phyloP scores from a whole-genome alignment of 2,797 vertebrate genomes.

The Dallia pectoralis region DNA sequence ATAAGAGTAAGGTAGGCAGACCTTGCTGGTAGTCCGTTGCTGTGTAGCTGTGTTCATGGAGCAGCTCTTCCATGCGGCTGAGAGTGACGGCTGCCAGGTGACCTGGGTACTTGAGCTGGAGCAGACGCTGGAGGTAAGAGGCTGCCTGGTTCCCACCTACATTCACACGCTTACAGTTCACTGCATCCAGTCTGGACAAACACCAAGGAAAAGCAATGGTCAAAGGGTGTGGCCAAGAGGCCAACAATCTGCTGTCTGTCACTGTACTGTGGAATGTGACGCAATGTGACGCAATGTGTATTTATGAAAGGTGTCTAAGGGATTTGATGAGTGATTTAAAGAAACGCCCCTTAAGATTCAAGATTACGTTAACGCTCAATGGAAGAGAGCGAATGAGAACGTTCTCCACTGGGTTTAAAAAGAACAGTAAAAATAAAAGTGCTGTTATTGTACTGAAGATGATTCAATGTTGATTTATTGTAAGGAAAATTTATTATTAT shows the following conservation, averaged over 20 bases:
- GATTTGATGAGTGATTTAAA: background rate
- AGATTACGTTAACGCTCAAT: too few species aligned
- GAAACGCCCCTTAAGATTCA: too few species aligned
- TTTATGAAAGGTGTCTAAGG: background rate
- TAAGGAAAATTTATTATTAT: too few species aligned
- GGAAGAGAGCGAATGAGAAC: too few species aligned
- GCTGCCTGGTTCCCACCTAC: constrained; percentile 91
- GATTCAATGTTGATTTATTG: too few species aligned
- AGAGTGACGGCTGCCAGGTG: constrained; percentile 88
- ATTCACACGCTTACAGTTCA: constrained; percentile 92
- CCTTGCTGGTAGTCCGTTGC: constrained; percentile 89
- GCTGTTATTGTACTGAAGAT: too few species aligned
- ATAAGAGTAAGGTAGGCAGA: constrained; percentile 35
- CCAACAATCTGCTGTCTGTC: too few species aligned
- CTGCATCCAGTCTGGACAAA: constrained; percentile 82
- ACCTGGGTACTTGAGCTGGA: constrained; percentile 95
- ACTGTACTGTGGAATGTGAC: too few species aligned
- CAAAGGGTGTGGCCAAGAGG: background rate
- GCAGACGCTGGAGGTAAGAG: constrained; percentile 90
- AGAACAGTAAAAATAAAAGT: too few species aligned
- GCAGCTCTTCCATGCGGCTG: constrained; percentile 95
- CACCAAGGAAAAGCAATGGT: background rate
- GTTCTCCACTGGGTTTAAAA: too few species aligned
- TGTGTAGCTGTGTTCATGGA: constrained; percentile 90
- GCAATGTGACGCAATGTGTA: too few species aligned